These are phyloP conservation scores for Amblyjoppa proteus DNA, from an alignment of 2,888 invertebrate genomes.

Conservation along the genomic window DNA sequence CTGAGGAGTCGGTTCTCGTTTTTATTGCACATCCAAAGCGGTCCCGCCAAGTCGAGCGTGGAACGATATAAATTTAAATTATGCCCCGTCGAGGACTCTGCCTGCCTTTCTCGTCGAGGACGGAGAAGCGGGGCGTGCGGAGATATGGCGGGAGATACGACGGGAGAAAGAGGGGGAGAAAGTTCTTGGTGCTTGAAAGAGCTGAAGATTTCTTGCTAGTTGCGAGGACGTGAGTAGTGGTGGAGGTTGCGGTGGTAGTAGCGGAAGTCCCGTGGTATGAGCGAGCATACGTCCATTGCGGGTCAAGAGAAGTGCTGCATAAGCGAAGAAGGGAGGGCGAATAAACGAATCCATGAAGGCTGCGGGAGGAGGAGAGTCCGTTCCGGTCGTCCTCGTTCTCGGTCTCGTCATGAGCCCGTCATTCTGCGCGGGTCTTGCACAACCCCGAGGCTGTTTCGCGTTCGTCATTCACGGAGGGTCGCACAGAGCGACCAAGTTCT, in stretches of 20 bases:
- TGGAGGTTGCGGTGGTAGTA: not conserved
- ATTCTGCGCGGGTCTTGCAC: constrained; percentile 4
- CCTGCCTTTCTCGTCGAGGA: constrained; percentile 30
- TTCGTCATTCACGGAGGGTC: not conserved
- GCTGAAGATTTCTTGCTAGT: constrained; percentile 5
- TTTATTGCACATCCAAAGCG: constrained; percentile 70
- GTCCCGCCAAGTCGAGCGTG: constrained; percentile 66
- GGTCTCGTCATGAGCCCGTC: constrained; percentile 21
- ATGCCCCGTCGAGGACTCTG: constrained; percentile 63
- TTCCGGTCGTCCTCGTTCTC: constrained; percentile 9
- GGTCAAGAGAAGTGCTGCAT: constrained; percentile 69
- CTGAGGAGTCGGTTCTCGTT: constrained; percentile 63
- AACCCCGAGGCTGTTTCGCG: not conserved
- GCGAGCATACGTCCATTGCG: constrained; percentile 29
- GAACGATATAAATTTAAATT: constrained; percentile 74
- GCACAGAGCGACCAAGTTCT: not conserved
- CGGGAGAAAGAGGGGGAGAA: constrained; percentile 24
- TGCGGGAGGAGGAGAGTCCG: not conserved
- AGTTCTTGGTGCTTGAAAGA: constrained; percentile 1
- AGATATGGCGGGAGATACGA: constrained; percentile 25
- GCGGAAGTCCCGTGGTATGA: constrained; percentile 1
- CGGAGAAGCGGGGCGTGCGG: constrained; percentile 28
- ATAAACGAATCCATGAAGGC: constrained; percentile 76
- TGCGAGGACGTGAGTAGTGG: not conserved
- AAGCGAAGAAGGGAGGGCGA: constrained; percentile 69